phyloP scores from a whole-genome alignment of 2,113 vertebrate genomes.

The Apus apus region DNA sequence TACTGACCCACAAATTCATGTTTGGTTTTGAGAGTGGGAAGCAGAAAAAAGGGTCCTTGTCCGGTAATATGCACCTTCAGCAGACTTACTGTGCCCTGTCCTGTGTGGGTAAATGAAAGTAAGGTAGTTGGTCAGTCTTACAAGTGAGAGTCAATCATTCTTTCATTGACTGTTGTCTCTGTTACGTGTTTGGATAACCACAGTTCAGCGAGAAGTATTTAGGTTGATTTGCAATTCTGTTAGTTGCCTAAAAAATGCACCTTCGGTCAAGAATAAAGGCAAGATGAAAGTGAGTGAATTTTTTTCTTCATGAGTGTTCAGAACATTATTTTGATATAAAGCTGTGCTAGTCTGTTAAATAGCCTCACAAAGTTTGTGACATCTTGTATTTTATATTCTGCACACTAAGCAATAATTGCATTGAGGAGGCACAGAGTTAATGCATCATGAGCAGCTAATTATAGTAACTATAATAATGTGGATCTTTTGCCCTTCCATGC shows the following conservation, averaged over 20 bases:
- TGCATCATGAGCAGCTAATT: not conserved
- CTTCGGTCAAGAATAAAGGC: not conserved
- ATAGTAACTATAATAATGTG: not conserved
- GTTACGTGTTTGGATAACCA: not conserved
- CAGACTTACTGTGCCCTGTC: not conserved
- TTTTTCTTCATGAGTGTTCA: not conserved
- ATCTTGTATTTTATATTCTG: not conserved
- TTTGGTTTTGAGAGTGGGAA: not conserved
- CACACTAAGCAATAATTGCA: not conserved
- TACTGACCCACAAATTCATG: not conserved
- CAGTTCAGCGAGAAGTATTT: not conserved
- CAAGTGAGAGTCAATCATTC: not conserved
- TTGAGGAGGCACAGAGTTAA: not conserved
- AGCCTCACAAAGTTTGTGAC: not conserved
- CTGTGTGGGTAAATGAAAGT: not conserved
- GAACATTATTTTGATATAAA: not conserved
- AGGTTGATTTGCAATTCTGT: not conserved
- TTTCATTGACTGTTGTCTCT: not conserved
- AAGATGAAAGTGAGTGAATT: not conserved
- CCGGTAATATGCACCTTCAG: not conserved
- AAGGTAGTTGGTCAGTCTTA: not conserved
- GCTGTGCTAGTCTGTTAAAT: not conserved
- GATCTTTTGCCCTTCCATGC: not conserved
- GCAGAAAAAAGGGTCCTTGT: not conserved
- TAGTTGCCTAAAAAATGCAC: not conserved